Evolutionary conservation across 2,797 vertebrate genomes (phyloP).

Genomic region (Enteromius mattozi): DNA sequence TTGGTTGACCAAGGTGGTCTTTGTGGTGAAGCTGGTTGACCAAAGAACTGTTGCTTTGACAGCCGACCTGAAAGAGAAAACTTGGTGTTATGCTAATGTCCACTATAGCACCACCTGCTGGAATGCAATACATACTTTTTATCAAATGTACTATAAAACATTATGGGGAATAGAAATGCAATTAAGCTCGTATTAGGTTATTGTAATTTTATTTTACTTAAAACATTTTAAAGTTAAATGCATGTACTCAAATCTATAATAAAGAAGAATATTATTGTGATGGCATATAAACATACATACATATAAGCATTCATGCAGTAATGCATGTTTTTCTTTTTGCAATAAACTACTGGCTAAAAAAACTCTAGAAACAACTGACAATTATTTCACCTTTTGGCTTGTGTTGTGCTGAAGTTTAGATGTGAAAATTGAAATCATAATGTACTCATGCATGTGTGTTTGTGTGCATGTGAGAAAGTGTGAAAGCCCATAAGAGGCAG

Average conservation of each 20-base stretch:
- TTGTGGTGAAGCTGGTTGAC: conserved; percentile 21
- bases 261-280: no score
- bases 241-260: no score
- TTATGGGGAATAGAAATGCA: neutral
- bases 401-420: neutral
- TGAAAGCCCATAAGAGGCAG: conserved; percentile 44
- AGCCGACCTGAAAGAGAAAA: neutral
- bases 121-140: neutral
- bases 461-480: conserved; percentile 50
- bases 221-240: neutral
- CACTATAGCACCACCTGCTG: neutral
- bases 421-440: neutral
- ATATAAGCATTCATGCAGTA: no score
- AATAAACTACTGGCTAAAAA: neutral
- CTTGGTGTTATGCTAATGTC: neutral
- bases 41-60: neutral
- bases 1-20: conserved; percentile 17
- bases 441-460: conserved; percentile 32
- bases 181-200: neutral
- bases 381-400: neutral
- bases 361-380: neutral
- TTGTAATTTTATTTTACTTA: neutral
- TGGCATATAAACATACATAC: neutral
- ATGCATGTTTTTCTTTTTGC: neutral
- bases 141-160: neutral